Evolutionary conservation across 2,888 invertebrate species (phyloP).

Genomic region (Rhimphoctona megacephalus): DNA sequence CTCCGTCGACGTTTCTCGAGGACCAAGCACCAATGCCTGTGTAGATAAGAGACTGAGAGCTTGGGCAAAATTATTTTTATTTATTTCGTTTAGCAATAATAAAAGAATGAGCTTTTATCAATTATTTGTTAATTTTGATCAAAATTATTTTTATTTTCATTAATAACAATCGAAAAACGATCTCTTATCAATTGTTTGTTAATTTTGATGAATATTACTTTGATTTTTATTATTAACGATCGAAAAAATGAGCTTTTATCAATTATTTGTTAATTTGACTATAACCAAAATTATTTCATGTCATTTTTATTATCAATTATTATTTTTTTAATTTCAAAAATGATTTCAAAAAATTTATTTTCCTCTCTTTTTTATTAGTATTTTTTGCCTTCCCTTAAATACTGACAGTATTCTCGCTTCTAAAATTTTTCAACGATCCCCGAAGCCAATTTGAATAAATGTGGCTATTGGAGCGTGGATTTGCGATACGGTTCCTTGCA

Average conservation of each 20-base stretch:
- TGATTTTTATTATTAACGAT: not conserved
- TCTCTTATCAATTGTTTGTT: no score
- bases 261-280: not conserved
- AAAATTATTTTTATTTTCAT: no score
- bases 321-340: not conserved
- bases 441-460: constrained; percentile 49
- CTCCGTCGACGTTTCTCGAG: constrained; percentile 65
- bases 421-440: constrained; percentile 23
- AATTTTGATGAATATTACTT: not conserved
- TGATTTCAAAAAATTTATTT: not conserved
- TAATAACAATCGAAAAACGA: no score
- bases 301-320: not conserved
- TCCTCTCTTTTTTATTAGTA: not conserved
- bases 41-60: constrained; percentile 17
- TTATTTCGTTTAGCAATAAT: not conserved
- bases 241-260: not conserved
- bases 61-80: not conserved
- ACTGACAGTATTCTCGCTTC: constrained; percentile 13
- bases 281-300: not conserved
- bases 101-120: not conserved
- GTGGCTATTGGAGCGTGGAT: constrained; percentile 61
- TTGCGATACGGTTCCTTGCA: constrained; percentile 64
- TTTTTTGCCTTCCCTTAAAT: not conserved
- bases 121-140: not conserved
- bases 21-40: constrained; percentile 69